Percentiles rank a stretch among this genome's conserved stretches.
phyloP scores from a whole-genome alignment of 2,888 invertebrate genomes.

The Xestia xanthographa region DNA sequence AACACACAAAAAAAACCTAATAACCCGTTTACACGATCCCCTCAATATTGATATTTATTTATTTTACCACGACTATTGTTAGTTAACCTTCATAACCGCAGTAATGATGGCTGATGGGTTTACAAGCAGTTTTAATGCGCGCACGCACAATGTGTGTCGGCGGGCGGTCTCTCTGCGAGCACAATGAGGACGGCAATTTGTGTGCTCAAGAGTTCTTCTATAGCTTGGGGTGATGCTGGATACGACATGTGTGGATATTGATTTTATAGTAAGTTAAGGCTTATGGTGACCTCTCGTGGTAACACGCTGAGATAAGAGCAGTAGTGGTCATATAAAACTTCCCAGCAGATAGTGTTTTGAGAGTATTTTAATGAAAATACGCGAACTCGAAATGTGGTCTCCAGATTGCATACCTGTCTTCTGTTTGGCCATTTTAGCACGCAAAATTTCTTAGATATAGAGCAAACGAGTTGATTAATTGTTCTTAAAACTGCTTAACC shows the following conservation, averaged over 20 bases:
- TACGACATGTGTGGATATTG: constrained; percentile 56
- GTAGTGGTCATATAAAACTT: constrained; percentile 6
- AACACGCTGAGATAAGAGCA: constrained; percentile 1
- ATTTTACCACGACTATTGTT: constrained; percentile 71
- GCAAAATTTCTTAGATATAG: background rate
- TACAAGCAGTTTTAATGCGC: constrained; percentile 58
- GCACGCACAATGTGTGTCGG: constrained; percentile 59
- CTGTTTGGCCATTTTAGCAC: background rate
- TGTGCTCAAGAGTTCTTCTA: constrained; percentile 41
- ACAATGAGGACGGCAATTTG: constrained; percentile 71
- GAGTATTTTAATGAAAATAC: background rate
- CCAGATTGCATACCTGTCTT: background rate
- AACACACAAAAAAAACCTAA: constrained; percentile 57
- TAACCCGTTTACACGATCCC: constrained; percentile 65
- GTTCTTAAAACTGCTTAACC: background rate
- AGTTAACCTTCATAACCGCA: constrained; percentile 71
- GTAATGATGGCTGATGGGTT: constrained; percentile 69
- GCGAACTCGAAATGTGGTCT: background rate
- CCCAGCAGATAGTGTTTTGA: background rate
- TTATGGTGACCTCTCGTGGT: constrained; percentile 9
- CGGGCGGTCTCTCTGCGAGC: constrained; percentile 71
- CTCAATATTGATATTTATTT: constrained; percentile 73
- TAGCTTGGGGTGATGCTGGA: constrained; percentile 38
- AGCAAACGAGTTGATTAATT: background rate
- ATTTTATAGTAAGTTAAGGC: constrained; percentile 19